Conservation (phyloP, 2,113 vertebrate genomes). For the Phrynocephalus versicolor region DNA sequence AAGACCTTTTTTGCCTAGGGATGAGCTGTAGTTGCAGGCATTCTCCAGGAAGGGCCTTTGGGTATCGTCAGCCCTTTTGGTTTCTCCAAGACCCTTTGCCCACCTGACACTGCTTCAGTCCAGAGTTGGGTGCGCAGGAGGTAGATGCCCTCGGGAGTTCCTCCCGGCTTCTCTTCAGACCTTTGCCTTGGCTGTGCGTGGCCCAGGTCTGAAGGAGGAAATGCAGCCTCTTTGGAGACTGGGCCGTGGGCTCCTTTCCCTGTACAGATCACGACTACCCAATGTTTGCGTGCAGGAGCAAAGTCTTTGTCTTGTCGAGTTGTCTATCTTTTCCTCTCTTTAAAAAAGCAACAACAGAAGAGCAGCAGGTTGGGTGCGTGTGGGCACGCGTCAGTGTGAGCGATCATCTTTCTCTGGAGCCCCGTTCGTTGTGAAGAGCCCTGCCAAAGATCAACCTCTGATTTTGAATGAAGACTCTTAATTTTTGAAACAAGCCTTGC, state of each 20-base stretch:
- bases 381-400: not conserved
- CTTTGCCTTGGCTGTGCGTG: not conserved
- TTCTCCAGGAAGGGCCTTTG: not conserved
- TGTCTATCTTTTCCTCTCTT: not conserved
- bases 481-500: constrained; percentile 11
- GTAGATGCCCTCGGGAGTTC: not conserved
- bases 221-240: not conserved
- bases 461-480: constrained; percentile 42
- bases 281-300: not conserved
- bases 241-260: not conserved
- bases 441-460: constrained; percentile 18
- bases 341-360: too few relatives aligned
- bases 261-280: not conserved
- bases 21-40: not conserved
- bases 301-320: not conserved
- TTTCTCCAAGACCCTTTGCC: not conserved
- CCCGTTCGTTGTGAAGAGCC: not conserved
- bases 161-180: not conserved
- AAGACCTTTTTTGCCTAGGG: not conserved
- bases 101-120: not conserved
- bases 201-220: not conserved
- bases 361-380: not conserved
- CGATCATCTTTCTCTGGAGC: not conserved
- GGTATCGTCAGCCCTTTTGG: not conserved
- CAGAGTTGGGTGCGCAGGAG: not conserved